A percentile compares a stretch with the other conserved stretches of the same genome.
Conservation (phyloP, 1,140 invertebrate species). For the Drosophila micromelanica region DNA sequence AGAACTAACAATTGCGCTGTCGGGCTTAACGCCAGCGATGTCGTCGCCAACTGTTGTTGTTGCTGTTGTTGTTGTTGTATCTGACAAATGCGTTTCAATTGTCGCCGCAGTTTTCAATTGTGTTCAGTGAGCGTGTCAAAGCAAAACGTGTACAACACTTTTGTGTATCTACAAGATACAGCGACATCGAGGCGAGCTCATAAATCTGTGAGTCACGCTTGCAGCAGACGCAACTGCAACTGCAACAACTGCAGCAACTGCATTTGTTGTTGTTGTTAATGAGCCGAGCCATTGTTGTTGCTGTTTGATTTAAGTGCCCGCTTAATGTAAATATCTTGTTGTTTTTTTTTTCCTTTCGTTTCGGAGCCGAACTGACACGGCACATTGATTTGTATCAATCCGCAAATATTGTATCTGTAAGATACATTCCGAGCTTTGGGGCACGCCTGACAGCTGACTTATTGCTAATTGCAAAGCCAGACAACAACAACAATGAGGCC, state of each 20-base stretch:
- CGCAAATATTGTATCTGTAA: slow-evolving; percentile 50
- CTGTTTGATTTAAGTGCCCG: slow-evolving; percentile 68
- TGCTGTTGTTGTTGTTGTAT: neutral
- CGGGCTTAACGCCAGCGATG: slow-evolving; percentile 31
- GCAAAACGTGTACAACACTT: slow-evolving; percentile 32
- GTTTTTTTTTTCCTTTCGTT: too few species aligned
- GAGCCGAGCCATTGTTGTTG: slow-evolving; percentile 34
- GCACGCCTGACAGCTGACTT: slow-evolving; percentile 72
- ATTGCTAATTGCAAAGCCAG: slow-evolving; percentile 75
- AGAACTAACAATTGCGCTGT: slow-evolving; percentile 61
- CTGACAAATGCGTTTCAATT: slow-evolving; percentile 76
- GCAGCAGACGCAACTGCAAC: slow-evolving; percentile 1
- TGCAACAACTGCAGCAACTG: slow-evolving; percentile 3
- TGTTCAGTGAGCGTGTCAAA: slow-evolving; percentile 57
- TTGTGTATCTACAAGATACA: slow-evolving; percentile 28
- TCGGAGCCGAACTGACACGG: slow-evolving; percentile 12
- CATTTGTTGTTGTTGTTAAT: slow-evolving; percentile 55
- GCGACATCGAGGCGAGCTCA: slow-evolving; percentile 26
- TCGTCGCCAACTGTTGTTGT: slow-evolving; percentile 10
- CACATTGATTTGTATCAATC: slow-evolving; percentile 80
- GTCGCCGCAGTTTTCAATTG: slow-evolving; percentile 60
- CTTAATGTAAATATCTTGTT: slow-evolving; percentile 81
- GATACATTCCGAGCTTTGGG: slow-evolving; percentile 49
- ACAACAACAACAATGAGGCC: slow-evolving; percentile 33
- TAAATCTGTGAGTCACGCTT: slow-evolving; percentile 58